Conservation (phyloP, 2,797 vertebrate species). For the Urophycis tenuis region DNA sequence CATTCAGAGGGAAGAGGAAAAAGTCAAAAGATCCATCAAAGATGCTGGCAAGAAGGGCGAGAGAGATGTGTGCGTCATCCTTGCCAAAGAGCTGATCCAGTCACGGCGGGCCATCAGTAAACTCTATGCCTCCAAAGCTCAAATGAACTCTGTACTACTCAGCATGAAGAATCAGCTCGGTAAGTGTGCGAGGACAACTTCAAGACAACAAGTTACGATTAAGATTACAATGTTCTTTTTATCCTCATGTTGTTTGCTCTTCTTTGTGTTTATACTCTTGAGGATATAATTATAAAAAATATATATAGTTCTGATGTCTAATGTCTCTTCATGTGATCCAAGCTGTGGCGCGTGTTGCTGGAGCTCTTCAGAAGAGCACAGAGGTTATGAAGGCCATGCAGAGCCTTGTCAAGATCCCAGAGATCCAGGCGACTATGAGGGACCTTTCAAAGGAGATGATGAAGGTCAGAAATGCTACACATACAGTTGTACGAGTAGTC, state of each 20-base stretch:
- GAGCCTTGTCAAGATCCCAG: constrained; percentile 88
- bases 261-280: neutral
- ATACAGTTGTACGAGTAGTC: neutral
- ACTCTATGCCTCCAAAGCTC: constrained; percentile 92
- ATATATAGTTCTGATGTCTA: neutral
- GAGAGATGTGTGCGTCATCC: constrained; percentile 86
- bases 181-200: constrained; percentile 61
- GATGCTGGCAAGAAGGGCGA: constrained; percentile 94
- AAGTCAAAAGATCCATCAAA: constrained; percentile 94
- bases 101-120: constrained; percentile 86
- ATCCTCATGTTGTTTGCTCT: neutral
- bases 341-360: constrained; percentile 88
- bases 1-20: constrained; percentile 95
- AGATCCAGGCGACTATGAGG: constrained; percentile 96
- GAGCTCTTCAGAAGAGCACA: constrained; percentile 91
- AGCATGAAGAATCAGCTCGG: constrained; percentile 97
- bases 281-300: neutral
- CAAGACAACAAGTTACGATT: neutral
- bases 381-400: constrained; percentile 99
- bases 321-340: constrained; percentile 26
- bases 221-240: neutral
- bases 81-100: constrained; percentile 93
- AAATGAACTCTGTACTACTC: constrained; percentile 96
- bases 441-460: constrained; percentile 98
- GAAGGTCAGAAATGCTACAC: constrained; percentile 74